Percentiles rank a stretch among this genome's conserved stretches.
Conservation (phyloP, 2,113 vertebrate species). For the Bos indicus region DNA sequence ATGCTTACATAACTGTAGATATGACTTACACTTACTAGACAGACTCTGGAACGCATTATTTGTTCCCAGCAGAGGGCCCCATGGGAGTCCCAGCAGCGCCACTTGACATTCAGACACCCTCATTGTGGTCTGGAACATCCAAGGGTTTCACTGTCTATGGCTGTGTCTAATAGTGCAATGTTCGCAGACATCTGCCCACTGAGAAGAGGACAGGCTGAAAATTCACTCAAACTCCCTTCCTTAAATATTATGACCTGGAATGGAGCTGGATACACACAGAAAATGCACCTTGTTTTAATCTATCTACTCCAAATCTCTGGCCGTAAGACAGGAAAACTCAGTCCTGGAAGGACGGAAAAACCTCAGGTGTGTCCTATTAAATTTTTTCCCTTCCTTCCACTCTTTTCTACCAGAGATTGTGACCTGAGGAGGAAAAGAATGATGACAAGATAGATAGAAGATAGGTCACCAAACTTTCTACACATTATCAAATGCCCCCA, state of each 20-base stretch:
- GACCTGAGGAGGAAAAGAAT: background rate
- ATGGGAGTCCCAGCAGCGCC: accelerated
- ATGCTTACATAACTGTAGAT: background rate
- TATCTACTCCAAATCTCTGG: background rate
- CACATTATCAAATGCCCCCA: background rate
- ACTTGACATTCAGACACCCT: background rate
- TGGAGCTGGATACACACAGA: background rate
- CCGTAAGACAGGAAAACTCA: background rate
- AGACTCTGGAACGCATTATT: background rate
- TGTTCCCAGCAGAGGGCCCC: background rate
- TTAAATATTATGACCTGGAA: background rate
- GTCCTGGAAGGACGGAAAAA: background rate
- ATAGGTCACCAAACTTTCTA: background rate
- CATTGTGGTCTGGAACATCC: background rate
- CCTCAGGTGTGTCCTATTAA: background rate
- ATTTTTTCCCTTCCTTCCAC: background rate
- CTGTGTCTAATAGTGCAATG: background rate
- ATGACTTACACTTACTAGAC: background rate
- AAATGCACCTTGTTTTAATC: background rate
- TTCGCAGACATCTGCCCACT: background rate
- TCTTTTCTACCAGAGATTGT: background rate
- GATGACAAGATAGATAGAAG: background rate
- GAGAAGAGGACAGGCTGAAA: background rate
- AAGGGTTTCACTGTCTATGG: no score
- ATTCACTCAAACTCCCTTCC: background rate